Conservation (phyloP, 1,140 invertebrate genomes). For the Antheraea mylitta region DNA sequence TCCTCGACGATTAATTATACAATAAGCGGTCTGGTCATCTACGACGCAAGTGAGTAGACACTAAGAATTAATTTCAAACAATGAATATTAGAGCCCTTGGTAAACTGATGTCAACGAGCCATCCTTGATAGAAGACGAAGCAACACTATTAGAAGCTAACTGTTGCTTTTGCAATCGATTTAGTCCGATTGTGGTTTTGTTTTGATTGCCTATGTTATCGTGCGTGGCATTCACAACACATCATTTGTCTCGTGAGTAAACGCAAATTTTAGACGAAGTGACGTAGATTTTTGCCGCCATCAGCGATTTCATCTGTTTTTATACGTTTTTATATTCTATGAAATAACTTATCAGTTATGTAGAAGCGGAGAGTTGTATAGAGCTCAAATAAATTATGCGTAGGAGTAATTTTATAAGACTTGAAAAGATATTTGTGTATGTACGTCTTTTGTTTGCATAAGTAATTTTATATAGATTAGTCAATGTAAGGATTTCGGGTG, state of each 20-base stretch:
- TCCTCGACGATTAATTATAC: background rate
- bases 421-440: background rate
- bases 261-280: background rate
- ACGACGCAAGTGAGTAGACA: background rate
- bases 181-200: constrained; percentile 51
- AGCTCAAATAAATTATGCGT: background rate
- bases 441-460: background rate
- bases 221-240: constrained; percentile 5
- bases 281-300: constrained; percentile 1
- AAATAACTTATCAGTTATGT: background rate
- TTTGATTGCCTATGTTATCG: constrained; percentile 36
- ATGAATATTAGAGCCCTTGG: background rate
- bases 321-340: background rate
- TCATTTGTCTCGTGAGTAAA: background rate
- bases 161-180: constrained; percentile 58
- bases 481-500: too few species aligned
- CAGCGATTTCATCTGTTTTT: background rate
- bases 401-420: background rate
- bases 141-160: constrained; percentile 25
- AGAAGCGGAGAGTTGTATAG: background rate
- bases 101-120: background rate
- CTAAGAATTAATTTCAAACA: background rate
- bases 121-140: background rate
- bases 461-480: background rate
- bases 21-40: background rate